phyloP scores from a whole-genome alignment of 2,797 vertebrate species.

The Paedocypris micromegethes region DNA sequence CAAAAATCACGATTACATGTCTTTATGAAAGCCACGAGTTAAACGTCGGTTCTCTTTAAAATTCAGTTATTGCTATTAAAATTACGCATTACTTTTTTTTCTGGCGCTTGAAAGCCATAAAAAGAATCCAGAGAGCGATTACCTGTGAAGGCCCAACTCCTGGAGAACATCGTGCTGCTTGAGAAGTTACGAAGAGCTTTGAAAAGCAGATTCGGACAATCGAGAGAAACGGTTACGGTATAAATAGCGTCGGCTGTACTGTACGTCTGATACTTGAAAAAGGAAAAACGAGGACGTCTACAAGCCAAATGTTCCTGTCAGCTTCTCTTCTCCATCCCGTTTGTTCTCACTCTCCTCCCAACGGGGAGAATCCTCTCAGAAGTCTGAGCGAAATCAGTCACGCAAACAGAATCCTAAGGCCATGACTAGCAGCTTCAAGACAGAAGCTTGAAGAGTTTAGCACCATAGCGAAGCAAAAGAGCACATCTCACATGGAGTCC shows the following conservation, averaged over 20 bases:
- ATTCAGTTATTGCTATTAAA: no score
- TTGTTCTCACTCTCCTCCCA: constrained; percentile 32
- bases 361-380: constrained; percentile 34
- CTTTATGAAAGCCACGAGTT: no score
- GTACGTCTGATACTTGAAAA: constrained; percentile 36
- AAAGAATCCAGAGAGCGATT: no score
- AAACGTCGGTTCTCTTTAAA: no score
- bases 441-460: constrained; percentile 52
- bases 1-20: no score
- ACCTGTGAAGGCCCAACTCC: constrained; percentile 4
- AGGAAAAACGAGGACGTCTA: constrained; percentile 14
- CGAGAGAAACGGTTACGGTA: constrained; percentile 33
- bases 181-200: constrained; percentile 32
- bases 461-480: constrained; percentile 59
- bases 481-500: constrained; percentile 70
- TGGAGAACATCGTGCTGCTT: constrained; percentile 6
- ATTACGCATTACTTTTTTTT: no score
- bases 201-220: constrained; percentile 41
- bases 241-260: constrained; percentile 37
- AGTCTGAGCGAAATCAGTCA: constrained; percentile 26
- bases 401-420: constrained; percentile 35
- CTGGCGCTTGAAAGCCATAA: no score
- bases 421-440: constrained; percentile 42
- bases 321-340: constrained; percentile 22
- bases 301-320: constrained; percentile 27